Evolutionary conservation across 2,888 invertebrate genomes (phyloP).

Genomic region (Hemicrepidius hirtus): DNA sequence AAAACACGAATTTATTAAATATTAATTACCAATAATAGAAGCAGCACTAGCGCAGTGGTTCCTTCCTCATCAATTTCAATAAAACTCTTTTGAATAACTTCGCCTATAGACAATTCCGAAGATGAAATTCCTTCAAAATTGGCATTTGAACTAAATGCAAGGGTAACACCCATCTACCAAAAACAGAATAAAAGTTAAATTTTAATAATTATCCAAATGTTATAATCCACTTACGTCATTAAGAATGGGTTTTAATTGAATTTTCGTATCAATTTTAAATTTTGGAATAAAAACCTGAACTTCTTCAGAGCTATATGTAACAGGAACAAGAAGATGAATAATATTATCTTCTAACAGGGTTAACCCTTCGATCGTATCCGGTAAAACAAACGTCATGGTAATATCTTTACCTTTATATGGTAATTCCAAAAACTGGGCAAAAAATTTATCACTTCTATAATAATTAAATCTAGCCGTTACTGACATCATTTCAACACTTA

Average conservation of each 20-base stretch:
- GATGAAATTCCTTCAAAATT: not conserved
- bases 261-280: not conserved
- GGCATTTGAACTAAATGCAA: not conserved
- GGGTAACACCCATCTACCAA: not conserved
- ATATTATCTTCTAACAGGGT: not conserved
- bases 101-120: not conserved
- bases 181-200: no score
- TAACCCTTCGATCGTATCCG: not conserved
- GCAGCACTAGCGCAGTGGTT: not conserved
- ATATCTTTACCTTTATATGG: not conserved
- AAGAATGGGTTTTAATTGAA: not conserved
- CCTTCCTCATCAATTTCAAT: not conserved
- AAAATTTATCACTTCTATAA: no score
- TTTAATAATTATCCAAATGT: no score
- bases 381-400: not conserved
- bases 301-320: not conserved
- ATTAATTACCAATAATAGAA: no score
- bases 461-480: not conserved
- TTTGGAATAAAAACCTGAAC: not conserved
- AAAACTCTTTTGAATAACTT: not conserved
- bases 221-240: not conserved
- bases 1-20: no score
- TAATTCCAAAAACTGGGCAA: not conserved
- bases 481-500: not conserved
- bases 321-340: not conserved